Evolutionary conservation across 2,888 invertebrate species (phyloP), one percentile per base, ranked within the genome.

Genomic region (Brachylomia viminalis): DNA sequence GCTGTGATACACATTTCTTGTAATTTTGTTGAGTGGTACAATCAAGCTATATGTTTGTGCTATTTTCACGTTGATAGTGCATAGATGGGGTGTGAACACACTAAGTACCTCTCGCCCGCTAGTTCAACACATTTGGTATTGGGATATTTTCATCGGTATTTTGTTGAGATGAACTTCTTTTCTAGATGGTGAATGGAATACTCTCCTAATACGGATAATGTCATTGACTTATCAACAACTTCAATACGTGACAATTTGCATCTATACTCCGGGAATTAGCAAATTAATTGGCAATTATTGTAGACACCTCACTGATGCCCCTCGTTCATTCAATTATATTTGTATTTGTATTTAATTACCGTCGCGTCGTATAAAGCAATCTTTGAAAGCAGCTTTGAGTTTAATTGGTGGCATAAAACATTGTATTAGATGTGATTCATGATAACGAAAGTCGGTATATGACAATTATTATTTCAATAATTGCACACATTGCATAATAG

Each of bases 331-430:
- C 0, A 54, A 54, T 47, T 38, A n/a, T n/a, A n/a, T n/a, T n/a
- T n/a, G n/a, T n/a, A n/a, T n/a, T n/a, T n/a, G n/a, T 20, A 59
- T 47, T 80, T 61, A 30, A 77, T 62, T 47, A 80, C 38, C 20
- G 20, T 52, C 80, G 2, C n/a, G 20, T 52, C 59, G 7, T 52
- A 52, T 27, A 30, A 58, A 42, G 27, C 72, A 52, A 42, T 74
- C 7, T 73, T n/a, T 47, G 23, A 38, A 38, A 42, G 38, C 38
- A 56, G 42, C 30, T 30, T 33, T 33, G 6, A 72, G 4, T 74
- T 73, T 49, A 42, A 62, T 49, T 45, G n/a, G 20, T n/a, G 38
- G 47, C 59, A 59, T 78, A 38, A 64, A 81, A 47, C 8, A 54
- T 61, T 61, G 13, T 17, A 30, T 52, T 27, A n/a, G 20, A 8